A percentile compares a stretch with the other conserved stretches of the same genome.
Conservation (phyloP, 1,140 invertebrate genomes). For the Delia radicum region DNA sequence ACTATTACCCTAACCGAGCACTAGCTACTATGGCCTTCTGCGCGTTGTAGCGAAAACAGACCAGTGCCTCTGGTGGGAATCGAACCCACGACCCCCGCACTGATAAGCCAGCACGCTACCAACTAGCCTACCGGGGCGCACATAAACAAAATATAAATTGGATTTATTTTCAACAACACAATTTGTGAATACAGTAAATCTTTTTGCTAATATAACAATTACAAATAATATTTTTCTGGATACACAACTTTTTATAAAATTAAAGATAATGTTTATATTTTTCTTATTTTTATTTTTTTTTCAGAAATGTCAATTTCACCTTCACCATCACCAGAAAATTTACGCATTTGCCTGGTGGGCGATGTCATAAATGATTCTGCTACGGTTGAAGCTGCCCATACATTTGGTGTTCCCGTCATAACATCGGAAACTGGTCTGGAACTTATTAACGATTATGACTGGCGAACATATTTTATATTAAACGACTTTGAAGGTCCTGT, state of each 20-base stretch:
- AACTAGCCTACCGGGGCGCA: too few relatives aligned
- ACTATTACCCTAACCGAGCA: too few relatives aligned
- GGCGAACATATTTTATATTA: conserved; percentile 71
- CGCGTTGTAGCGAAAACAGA: too few relatives aligned
- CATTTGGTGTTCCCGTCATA: conserved; percentile 66
- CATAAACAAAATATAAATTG: too few relatives aligned
- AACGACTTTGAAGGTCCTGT: conserved; percentile 68
- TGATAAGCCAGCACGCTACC: too few relatives aligned
- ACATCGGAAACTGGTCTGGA: conserved; percentile 65
- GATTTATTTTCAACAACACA: too few relatives aligned
- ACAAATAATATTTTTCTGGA: neutral
- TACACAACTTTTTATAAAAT: neutral
- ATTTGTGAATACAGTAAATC: too few relatives aligned
- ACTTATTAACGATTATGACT: conserved; percentile 60
- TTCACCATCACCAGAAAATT: conserved; percentile 41
- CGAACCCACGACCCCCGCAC: too few relatives aligned
- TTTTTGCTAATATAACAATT: neutral
- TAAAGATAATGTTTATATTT: neutral
- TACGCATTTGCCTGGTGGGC: conserved; percentile 67
- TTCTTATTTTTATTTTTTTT: conserved; percentile 2
- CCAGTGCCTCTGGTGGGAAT: too few relatives aligned
- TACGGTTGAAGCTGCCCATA: conserved; percentile 62
- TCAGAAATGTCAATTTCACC: conserved; percentile 51
- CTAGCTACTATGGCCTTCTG: too few relatives aligned
- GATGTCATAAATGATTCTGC: conserved; percentile 58